Base-by-base conservation (phyloP, 2,888 invertebrate species). In the Eurytoma adleriae region DNA sequence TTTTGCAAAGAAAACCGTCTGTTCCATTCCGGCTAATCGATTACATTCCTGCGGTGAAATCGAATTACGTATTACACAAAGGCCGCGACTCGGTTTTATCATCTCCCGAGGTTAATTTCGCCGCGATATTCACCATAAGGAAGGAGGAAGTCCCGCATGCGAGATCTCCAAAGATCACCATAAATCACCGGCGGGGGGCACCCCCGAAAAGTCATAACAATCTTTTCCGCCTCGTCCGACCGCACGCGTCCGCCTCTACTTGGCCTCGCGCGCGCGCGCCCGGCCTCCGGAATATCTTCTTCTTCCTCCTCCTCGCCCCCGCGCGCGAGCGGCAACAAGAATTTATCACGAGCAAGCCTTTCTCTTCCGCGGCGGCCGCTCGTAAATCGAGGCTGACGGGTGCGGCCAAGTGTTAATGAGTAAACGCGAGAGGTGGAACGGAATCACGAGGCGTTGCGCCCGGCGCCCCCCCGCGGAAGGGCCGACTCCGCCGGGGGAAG, bases 341-440 rank as follows among this genome's bases (percentile, higher is more conserved):
- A 84, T 84, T 84, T 84, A 84, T 83, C 79, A 82, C 83, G 72
- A 69, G 79, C 56, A 10, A 71, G 71, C 67, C 20, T 67, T 24
- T 67, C 20, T 10, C 50, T 27, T 14, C 30, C 61, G 48, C 14
- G 18, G 62, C 50, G 48, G 54, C 73, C n/a, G 48, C 50, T 82
- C 85, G 82, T 85, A 85, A 85, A 85, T 83, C 75, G 82, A 83
- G 80, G 79, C 83, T 78, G 83, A 72, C 83, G 82, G 82, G 82
- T 75, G 82, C 80, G 71, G 81, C 77, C 77, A 80, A 78, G 79
- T 82, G 80, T 79, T 80, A 78, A 78, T 72, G 75, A 76, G 77
- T 75, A 78, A 79, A 80, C 74, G 81, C 69, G 77, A 83, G 71
- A 83, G 70, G 73, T 62, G 70, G 74, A 77, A 77, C 79, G 67